Base-by-base conservation (phyloP, 2,113 vertebrate species). In the Cervus canadensis region DNA sequence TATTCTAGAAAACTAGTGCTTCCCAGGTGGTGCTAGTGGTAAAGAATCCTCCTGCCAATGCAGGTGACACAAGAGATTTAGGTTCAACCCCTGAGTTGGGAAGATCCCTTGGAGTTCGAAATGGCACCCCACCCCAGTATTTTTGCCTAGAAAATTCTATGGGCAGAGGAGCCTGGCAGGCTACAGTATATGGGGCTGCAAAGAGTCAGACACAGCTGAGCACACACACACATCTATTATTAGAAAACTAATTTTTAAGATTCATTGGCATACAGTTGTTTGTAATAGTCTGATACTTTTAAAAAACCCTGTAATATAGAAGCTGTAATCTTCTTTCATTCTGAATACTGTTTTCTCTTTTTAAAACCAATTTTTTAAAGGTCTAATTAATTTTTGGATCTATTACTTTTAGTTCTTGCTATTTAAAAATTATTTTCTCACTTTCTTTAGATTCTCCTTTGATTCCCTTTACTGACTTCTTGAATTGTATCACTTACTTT, bases 161-260 rank as follows among this genome's bases (percentile, higher is more conserved):
- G 71, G 40, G 71, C 71, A 43, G 71, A 43, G 40, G 40, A 76
- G 36, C 23, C 71, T 76, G 40, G 71, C 23, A 43, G 12, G 23
- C 71, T 76, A 26, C 36, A 76, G 40, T 26, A 40, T 3, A 76
- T 4, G 40, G 6, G 6, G 36, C 40, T 25, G 36, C 71, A 76
- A 76, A 76, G 23, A 43, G 40, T 14, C 14, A 23, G 71, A 26
- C 12, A 43, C 23, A 43, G 26, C 40, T 15, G 36, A 43, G 40
- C 12, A 76, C 6, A 6, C 71, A 71, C 2, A 74, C 23, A 76
- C 6, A 76, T 43, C 71, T 43, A 76, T 76, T 56, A 71, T 76
- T 50, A 83, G 93, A 76, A 97, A 86, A 97, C 14, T 8, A 71
- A 81, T 89, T 30, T 82, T 97, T 89, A 40, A 95, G 91, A 87